Base-by-base conservation (phyloP, 2,113 vertebrate species). In the Cardinalis cardinalis region DNA sequence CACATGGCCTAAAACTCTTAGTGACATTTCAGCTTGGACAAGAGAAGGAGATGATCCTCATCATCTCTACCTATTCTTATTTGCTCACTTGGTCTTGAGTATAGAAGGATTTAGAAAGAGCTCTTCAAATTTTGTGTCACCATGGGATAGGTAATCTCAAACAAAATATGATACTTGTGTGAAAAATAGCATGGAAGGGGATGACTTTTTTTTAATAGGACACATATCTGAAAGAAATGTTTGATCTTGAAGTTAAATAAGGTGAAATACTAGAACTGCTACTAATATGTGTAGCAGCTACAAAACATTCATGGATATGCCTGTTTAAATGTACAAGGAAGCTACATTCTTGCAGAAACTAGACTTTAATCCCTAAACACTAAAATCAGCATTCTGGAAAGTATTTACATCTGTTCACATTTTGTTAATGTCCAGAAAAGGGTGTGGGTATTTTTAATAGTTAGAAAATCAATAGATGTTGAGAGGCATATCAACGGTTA, bases 331-430 rank as follows among this genome's bases (percentile, higher is more conserved):
- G 52, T 72, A 66, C 13, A 76, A 23, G 48, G 15, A 89, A 91
- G 88, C 70, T 92, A 55, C 56, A 77, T 78, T 40, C 64, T 60
- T 85, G 52, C 5, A 86, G 32, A 89, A 96, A 87, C 20, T 79
- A 74, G 51, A 73, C 34, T 51, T 81, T 91, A 92, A 70, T 19
- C 12, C 91, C 92, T 38, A 75, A 55, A 94, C 61, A 63, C 18
- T 88, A 83, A 95, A 95, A 91, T 82, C 91, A 89, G 59, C 28
- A 2, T 87, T 59, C 40, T 90, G n/a, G 49, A 89, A 94, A 88
- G 77, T 19, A 84, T 34, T 91, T 74, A 38, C 43, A 56, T 89
- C 18, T 91, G 3, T 14, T 84, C 9, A 32, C 40, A 32, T 90
- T 88, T 91, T 91, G 25, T 84, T 24, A 92, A 34, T 51, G n/a